These are phyloP conservation scores for Lethenteron reissneri DNA, from an alignment of 2,113 vertebrate species.

Conservation along the genomic window DNA sequence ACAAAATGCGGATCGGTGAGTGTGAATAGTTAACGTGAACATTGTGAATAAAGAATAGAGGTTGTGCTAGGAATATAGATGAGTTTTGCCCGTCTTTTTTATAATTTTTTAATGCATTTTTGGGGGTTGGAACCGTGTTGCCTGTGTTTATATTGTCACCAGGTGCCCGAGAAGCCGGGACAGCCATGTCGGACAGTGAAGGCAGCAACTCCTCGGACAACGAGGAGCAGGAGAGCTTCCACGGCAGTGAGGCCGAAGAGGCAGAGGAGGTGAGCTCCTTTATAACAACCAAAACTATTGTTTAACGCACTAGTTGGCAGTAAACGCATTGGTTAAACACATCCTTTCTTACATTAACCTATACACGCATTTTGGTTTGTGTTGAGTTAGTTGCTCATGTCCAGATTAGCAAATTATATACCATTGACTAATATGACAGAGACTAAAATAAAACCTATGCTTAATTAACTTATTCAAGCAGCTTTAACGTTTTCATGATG, in stretches of 20 bases:
- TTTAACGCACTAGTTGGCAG: background rate
- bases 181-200: constrained; percentile 3
- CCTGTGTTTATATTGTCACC: no score
- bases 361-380: background rate
- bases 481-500: background rate
- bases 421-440: background rate
- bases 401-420: background rate
- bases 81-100: no score
- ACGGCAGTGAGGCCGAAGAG: constrained; percentile 3
- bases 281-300: background rate
- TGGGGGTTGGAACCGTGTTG: no score
- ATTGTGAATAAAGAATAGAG: no score
- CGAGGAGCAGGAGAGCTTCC: constrained; percentile 6
- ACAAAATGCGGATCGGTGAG: no score
- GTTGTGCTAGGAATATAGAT: no score
- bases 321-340: background rate
- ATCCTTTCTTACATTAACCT: background rate
- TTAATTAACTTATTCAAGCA: background rate
- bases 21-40: no score
- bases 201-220: constrained; percentile 5
- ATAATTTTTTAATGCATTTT: no score
- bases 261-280: background rate
- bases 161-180: no score
- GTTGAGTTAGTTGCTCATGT: background rate
- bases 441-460: background rate